Conservation (phyloP, 2,888 invertebrate species). For the Suillia variegata region DNA sequence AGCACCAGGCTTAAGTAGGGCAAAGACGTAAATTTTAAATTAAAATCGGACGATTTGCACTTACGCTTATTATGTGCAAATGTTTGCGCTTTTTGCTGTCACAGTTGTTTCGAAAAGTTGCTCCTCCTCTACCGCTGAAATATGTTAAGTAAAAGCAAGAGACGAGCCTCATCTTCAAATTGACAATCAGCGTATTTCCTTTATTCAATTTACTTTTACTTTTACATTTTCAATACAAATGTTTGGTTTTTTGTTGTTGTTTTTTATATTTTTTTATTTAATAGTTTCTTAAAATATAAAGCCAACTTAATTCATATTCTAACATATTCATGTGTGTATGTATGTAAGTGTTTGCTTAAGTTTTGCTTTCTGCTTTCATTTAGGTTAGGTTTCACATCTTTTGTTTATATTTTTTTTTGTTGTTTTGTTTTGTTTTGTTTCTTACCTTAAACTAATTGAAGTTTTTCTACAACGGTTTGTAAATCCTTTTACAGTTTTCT, state of each 20-base stretch:
- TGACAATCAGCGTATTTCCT: constrained; percentile 43
- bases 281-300: constrained; percentile 14
- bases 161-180: constrained; percentile 43
- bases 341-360: no score
- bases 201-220: constrained; percentile 26
- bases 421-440: constrained; percentile 34
- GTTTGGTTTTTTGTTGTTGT: constrained; percentile 26
- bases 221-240: constrained; percentile 32
- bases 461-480: no score
- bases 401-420: constrained; percentile 27
- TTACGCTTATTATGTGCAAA: no score
- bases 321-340: constrained; percentile 2
- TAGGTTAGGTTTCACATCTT: constrained; percentile 5
- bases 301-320: constrained; percentile 10
- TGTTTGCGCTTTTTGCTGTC: no score
- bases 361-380: constrained; percentile 8
- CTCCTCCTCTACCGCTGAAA: no score
- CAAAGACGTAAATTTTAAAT: no score
- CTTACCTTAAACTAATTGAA: constrained; percentile 29
- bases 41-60: no score
- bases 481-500: constrained; percentile 9
- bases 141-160: no score
- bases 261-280: constrained; percentile 23
- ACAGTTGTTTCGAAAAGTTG: no score
- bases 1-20: no score